Evolutionary conservation across 2,113 vertebrate species (phyloP).

Genomic region (Phalacrocorax brasilianus): DNA sequence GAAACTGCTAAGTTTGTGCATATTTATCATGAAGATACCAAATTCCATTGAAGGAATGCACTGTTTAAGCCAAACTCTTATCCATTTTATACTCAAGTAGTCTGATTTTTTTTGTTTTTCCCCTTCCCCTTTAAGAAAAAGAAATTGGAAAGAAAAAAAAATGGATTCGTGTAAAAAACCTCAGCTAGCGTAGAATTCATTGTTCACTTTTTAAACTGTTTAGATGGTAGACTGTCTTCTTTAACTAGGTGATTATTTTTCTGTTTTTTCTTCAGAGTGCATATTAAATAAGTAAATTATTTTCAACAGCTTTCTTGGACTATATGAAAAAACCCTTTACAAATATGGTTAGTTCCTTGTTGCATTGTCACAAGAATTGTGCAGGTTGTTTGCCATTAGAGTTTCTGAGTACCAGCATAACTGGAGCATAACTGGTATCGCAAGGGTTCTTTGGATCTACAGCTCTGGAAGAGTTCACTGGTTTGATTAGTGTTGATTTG

Average conservation of each 20-base stretch:
- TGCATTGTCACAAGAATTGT: background rate
- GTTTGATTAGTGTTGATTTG: background rate
- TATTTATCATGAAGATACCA: constrained; percentile 40
- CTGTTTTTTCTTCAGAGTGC: background rate
- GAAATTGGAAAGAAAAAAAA: background rate
- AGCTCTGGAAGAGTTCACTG: background rate
- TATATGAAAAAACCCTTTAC: background rate
- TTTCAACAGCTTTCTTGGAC: background rate
- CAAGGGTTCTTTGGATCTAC: background rate
- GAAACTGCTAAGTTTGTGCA: background rate
- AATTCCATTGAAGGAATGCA: constrained; percentile 36
- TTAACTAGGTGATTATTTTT: background rate
- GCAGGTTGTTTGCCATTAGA: background rate
- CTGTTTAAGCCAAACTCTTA: background rate
- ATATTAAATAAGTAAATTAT: background rate
- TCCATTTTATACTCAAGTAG: background rate
- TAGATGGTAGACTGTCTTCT: background rate
- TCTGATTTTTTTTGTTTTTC: background rate
- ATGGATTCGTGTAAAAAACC: background rate
- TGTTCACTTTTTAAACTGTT: background rate
- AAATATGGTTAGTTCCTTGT: background rate
- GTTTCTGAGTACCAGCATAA: background rate
- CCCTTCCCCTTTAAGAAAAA: background rate
- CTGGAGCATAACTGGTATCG: background rate
- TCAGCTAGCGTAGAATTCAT: background rate